Evolutionary conservation across 2,797 vertebrate genomes (phyloP).

Genomic region (Sciurus carolinensis): DNA sequence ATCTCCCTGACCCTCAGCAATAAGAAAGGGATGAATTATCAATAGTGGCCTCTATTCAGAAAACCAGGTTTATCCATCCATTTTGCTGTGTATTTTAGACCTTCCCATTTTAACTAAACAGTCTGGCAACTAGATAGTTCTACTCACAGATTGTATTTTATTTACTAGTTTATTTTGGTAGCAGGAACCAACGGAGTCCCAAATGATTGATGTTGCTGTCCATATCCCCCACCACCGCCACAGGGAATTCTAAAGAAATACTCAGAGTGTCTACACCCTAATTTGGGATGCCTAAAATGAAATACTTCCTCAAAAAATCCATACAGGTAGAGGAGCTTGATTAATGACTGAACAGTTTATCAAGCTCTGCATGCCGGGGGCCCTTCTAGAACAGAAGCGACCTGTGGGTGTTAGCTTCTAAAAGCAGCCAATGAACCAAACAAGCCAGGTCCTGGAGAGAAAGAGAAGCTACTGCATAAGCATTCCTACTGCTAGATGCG

Average conservation of each 20-base stretch:
- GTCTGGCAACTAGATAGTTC: not conserved
- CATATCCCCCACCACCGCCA: not conserved
- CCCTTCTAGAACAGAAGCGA: not conserved
- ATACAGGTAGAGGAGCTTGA: not conserved
- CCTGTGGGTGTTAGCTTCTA: slow-evolving; percentile 46
- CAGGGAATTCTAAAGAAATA: slow-evolving; percentile 54
- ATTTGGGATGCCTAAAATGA: slow-evolving; percentile 33
- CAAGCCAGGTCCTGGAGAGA: not conserved
- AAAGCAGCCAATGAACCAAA: rapidly evolving
- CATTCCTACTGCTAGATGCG: not conserved
- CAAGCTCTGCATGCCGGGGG: not conserved
- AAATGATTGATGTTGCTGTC: not conserved
- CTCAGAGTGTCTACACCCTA: not conserved
- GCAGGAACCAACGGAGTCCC: not conserved
- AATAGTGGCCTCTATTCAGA: not conserved
- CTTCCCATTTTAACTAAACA: slow-evolving; percentile 25
- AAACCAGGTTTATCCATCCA: not conserved
- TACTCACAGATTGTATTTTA: not conserved
- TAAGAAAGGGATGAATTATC: not conserved
- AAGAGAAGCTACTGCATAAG: slow-evolving; percentile 64
- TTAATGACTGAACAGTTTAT: not conserved
- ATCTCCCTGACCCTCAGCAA: not conserved
- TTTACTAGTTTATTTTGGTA: slow-evolving; percentile 45
- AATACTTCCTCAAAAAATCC: slow-evolving; percentile 6
- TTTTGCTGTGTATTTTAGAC: not conserved